Percentiles rank a stretch among this genome's conserved stretches.
phyloP scores from a whole-genome alignment of 2,113 vertebrate species.

The Vanacampus margaritifer region DNA sequence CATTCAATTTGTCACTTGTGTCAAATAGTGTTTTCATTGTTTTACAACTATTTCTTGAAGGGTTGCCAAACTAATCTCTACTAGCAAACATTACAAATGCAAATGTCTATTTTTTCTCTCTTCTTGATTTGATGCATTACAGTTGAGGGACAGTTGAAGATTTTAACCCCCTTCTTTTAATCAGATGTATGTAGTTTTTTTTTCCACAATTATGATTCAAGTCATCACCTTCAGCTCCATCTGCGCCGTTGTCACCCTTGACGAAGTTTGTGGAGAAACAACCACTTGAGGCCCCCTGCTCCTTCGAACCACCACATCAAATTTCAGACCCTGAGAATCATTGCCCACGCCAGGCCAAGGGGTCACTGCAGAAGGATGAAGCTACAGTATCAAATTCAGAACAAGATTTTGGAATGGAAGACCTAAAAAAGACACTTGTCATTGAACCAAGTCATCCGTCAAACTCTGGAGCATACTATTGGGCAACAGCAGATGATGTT shows the following conservation, averaged over 20 bases:
- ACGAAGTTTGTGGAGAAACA: conserved; percentile 56
- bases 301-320: conserved; percentile 57
- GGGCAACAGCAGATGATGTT: conserved; percentile 82
- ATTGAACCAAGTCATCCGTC: conserved; percentile 76
- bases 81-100: conserved; percentile 24
- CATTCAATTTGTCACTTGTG: conserved; percentile 30
- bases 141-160: conserved; percentile 31
- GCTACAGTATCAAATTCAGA: conserved; percentile 68
- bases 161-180: conserved; percentile 34
- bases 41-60: conserved; percentile 24
- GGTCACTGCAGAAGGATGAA: conserved; percentile 80
- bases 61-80: conserved; percentile 25
- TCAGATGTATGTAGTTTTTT: conserved; percentile 52
- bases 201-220: conserved; percentile 58
- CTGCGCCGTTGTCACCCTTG: conserved; percentile 53
- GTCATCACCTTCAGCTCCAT: conserved; percentile 70
- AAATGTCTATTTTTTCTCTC: conserved; percentile 37
- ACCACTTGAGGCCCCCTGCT: conserved; percentile 51
- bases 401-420: conserved; percentile 70
- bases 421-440: conserved; percentile 73
- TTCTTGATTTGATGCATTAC: conserved; percentile 41
- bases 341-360: conserved; percentile 45
- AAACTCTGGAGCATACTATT: conserved; percentile 83
- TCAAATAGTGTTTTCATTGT: conserved; percentile 34
- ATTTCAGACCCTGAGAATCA: conserved; percentile 63